A percentile compares a stretch with the other conserved stretches of the same genome.
Conservation (phyloP, 1,140 invertebrate genomes). For the Meloidogyne exigua region DNA sequence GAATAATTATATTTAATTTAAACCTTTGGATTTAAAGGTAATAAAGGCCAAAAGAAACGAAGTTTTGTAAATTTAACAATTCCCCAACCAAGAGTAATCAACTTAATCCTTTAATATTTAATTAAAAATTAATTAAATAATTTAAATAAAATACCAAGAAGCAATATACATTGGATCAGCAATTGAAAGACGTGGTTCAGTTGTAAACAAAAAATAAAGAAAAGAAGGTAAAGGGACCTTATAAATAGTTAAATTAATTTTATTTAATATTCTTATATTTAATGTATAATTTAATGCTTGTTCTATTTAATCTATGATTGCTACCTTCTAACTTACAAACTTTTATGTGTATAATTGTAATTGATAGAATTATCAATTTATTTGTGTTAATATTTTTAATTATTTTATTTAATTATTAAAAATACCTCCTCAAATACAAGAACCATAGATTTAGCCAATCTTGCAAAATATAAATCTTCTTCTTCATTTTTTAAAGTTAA, state of each 20-base stretch:
- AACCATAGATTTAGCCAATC: slow-evolving; percentile 60
- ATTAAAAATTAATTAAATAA: neutral
- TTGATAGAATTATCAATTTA: too few relatives aligned
- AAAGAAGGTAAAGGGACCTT: slow-evolving; percentile 55
- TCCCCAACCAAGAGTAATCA: slow-evolving; percentile 63
- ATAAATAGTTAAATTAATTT: too few relatives aligned
- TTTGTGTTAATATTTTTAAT: too few relatives aligned
- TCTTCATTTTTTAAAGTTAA: slow-evolving; percentile 61
- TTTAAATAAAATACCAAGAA: slow-evolving; percentile 33
- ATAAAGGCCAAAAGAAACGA: slow-evolving; percentile 61
- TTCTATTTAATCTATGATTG: too few relatives aligned
- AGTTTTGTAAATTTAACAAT: slow-evolving; percentile 62
- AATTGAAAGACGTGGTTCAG: slow-evolving; percentile 58
- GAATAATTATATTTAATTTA: neutral
- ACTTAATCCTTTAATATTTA: slow-evolving; percentile 42
- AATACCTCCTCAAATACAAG: slow-evolving; percentile 57
- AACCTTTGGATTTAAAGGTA: slow-evolving; percentile 60
- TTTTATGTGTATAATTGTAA: too few relatives aligned
- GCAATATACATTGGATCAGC: slow-evolving; percentile 51
- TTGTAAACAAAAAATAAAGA: slow-evolving; percentile 58
- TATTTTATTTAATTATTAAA: neutral
- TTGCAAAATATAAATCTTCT: slow-evolving; percentile 60
- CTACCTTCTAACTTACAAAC: too few relatives aligned
- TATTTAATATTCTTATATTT: too few relatives aligned
- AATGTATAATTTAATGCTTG: too few relatives aligned